phyloP scores from a whole-genome alignment of 2,113 vertebrate genomes.

The Lonchura striata region DNA sequence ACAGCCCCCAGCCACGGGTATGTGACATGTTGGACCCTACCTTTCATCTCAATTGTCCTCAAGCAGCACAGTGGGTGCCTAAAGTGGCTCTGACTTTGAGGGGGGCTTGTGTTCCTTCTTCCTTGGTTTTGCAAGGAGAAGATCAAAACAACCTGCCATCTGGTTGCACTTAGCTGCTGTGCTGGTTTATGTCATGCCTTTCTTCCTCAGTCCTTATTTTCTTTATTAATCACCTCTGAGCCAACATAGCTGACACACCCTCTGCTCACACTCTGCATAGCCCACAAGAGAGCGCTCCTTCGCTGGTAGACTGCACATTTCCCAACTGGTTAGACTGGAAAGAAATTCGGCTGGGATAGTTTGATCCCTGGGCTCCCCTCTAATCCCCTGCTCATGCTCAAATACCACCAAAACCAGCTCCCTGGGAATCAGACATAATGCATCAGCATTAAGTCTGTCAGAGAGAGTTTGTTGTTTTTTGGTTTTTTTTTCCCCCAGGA shows the following conservation, averaged over 20 bases:
- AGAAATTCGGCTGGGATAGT: background rate
- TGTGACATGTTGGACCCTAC: background rate
- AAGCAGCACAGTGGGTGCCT: background rate
- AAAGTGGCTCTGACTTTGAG: background rate
- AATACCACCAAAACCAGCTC: background rate
- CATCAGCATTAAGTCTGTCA: background rate
- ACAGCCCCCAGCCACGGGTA: background rate
- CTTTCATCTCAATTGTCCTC: background rate
- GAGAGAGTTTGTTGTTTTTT: too few relatives aligned
- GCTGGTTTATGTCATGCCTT: background rate
- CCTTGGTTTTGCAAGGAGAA: background rate
- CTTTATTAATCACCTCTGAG: slow-evolving; percentile 12
- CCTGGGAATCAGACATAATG: background rate
- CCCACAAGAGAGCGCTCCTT: slow-evolving; percentile 14
- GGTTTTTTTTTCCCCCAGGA: background rate
- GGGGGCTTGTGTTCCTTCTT: background rate
- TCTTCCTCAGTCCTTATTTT: background rate
- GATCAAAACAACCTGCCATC: slow-evolving; percentile 19
- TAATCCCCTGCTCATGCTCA: background rate
- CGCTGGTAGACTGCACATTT: background rate
- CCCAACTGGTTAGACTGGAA: background rate
- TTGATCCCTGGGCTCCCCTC: background rate
- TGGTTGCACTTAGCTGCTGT: background rate
- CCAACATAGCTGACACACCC: background rate
- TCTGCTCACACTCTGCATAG: rapidly evolving